Percentiles rank a stretch among this genome's conserved stretches.
These are phyloP conservation scores for Hiodon tergisus DNA, from an alignment of 2,113 vertebrate species.

Conservation along the genomic window DNA sequence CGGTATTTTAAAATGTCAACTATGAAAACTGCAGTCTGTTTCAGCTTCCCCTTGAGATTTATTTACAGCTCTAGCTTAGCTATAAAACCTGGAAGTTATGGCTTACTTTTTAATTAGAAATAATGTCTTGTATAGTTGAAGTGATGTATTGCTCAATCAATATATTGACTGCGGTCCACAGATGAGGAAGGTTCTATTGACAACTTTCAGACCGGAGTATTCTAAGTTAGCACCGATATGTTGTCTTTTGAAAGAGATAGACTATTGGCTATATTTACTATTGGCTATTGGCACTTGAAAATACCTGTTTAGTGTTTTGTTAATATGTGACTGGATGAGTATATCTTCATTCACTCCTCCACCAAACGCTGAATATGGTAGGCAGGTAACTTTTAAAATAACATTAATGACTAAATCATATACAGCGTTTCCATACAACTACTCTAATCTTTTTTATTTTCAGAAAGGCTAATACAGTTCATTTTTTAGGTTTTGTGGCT, in stretches of 20 bases:
- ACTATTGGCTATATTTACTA: conserved; percentile 33
- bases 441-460: too few species aligned
- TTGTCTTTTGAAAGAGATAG: conserved; percentile 58
- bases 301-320: too few species aligned
- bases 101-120: conserved; percentile 87
- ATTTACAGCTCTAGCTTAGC: conserved; percentile 69
- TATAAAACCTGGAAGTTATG: conserved; percentile 77
- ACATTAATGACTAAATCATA: too few species aligned
- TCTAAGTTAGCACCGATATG: conserved; percentile 32
- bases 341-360: too few species aligned
- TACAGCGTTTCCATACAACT: too few species aligned
- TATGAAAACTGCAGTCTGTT: conserved; percentile 48
- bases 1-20: conserved; percentile 41
- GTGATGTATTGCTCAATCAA: conserved; percentile 73
- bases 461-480: too few species aligned
- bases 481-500: too few species aligned
- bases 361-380: too few species aligned
- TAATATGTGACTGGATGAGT: too few species aligned
- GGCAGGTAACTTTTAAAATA: too few species aligned
- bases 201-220: conserved; percentile 53
- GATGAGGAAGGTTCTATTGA: conserved; percentile 56
- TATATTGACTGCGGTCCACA: conserved; percentile 56
- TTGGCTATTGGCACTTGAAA: too few species aligned
- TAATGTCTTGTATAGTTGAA: conserved; percentile 74
- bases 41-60: conserved; percentile 64